These are phyloP conservation scores for Sylvilagus bachmani DNA, from an alignment of 2,113 vertebrate genomes.

Conservation along the genomic window DNA sequence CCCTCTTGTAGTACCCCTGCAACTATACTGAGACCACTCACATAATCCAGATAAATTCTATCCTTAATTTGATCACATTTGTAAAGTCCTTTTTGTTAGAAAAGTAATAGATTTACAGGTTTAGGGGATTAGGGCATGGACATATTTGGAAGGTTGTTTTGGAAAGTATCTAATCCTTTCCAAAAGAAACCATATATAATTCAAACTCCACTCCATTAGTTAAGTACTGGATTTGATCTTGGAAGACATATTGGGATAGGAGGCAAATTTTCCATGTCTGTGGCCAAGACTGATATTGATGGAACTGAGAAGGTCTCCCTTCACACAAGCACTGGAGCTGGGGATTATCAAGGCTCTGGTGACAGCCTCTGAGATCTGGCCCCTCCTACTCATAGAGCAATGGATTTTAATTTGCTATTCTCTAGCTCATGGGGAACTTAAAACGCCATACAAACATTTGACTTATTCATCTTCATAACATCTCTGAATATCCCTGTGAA, in stretches of 20 bases:
- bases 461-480: conserved; percentile 78
- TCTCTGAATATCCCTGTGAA: conserved; percentile 61
- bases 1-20: neutral
- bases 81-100: neutral
- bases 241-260: neutral
- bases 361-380: neutral
- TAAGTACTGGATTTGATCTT: neutral
- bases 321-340: neutral
- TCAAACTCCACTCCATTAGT: neutral
- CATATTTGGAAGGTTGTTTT: neutral
- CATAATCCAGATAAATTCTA: neutral
- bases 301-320: neutral
- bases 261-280: neutral
- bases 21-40: neutral
- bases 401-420: conserved; percentile 55
- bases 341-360: neutral
- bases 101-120: neutral
- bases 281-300: neutral
- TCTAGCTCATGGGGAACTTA: neutral
- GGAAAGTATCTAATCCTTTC: neutral
- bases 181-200: neutral
- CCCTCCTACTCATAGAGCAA: neutral
- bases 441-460: conserved; percentile 44
- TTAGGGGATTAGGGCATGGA: neutral
- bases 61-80: neutral